Evolutionary conservation across 2,113 vertebrate species (phyloP), one percentile per base, ranked within the genome.

Genomic region (Chamaea fasciata): DNA sequence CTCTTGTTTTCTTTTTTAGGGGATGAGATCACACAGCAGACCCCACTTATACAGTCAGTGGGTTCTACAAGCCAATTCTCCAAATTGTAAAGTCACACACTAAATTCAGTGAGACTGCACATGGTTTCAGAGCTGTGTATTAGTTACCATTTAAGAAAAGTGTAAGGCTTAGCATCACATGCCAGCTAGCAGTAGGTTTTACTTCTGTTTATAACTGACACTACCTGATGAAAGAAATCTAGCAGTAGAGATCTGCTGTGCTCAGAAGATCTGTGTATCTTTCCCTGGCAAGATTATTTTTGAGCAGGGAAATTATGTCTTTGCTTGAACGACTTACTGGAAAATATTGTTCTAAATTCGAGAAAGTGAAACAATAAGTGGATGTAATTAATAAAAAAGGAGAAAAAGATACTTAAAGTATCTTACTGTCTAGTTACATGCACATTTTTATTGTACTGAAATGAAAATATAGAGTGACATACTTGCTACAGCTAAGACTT

Each of bases 1-100:
- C 1, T 0, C 6, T 67, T 5, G 0, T 49, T 86, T 8, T 0
- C 6, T 69, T 37, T 78, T 59, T 75, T 78, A 33, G 16, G 30
- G 23, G 49, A 39, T 9, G 30, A 79, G 30, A 89, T 27, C n/a
- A 26, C 35, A 87, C 42, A 47, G 53, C 9, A 86, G 37, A 52
- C 24, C 49, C 11, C 60, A 55, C 7, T 63, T 39, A 41, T 1
- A 14, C 13, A 47, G 23, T 46, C 37, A 39, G 1, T 24, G 63
- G 68, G 16, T 14, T 83, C 81, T 68, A 50, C 15, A 30, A 21
- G 35, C 11, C 46, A 50, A 1, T 53, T 69, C n/a, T 83, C 18
- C 2, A 4, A 62, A 46, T 9, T 50, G 30, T 80, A 41, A 23
- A 71, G 31, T n/a, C 50, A 74, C 52, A 50, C 26, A 12, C 6